These are phyloP conservation scores for Torymus aiolomorphi DNA, from an alignment of 2,888 invertebrate species.

Conservation along the genomic window DNA sequence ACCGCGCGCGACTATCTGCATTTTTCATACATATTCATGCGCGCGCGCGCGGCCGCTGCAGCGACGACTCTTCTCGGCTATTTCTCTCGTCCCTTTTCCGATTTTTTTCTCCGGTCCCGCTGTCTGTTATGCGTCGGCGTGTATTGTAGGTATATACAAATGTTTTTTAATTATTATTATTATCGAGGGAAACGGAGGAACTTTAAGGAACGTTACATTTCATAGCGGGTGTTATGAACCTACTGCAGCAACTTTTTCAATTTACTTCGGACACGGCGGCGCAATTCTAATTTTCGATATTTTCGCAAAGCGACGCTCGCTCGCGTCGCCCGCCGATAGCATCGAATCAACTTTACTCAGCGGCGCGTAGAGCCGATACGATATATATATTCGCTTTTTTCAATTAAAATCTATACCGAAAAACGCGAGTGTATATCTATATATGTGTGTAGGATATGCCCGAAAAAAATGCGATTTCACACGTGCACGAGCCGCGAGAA, in stretches of 20 bases:
- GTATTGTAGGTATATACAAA: neutral
- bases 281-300: neutral
- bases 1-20: conserved; percentile 43
- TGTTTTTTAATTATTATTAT: too few species aligned
- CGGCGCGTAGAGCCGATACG: conserved; percentile 17
- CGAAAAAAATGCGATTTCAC: too few species aligned
- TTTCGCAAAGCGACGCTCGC: neutral
- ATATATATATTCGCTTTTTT: neutral
- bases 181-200: too few species aligned
- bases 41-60: conserved; percentile 49
- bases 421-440: too few species aligned
- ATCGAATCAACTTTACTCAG: conserved; percentile 24
- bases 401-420: conserved; percentile 10
- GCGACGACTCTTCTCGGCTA: conserved; percentile 29
- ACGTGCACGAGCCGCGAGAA: too few species aligned
- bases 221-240: too few species aligned
- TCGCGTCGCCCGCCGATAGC: neutral
- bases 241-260: too few species aligned
- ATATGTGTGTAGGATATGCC: too few species aligned
- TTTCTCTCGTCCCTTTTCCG: conserved; percentile 25
- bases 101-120: conserved; percentile 13
- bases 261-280: too few species aligned
- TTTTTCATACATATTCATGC: conserved; percentile 56
- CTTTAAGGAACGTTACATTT: too few species aligned
- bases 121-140: neutral